These are phyloP conservation scores for Amphipoea lucens DNA, from an alignment of 2,888 invertebrate species.

Conservation along the genomic window DNA sequence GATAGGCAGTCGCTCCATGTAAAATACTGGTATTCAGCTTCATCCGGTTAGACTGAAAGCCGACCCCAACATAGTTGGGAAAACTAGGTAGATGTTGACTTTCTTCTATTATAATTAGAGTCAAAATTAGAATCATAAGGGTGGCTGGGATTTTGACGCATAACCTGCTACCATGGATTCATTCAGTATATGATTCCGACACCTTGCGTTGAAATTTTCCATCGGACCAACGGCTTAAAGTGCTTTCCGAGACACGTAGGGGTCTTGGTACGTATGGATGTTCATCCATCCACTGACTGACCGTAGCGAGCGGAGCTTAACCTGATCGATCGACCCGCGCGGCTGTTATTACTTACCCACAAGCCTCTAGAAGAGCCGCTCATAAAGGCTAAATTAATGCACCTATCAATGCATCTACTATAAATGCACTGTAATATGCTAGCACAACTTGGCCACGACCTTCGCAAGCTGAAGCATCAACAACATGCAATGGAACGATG, in stretches of 20 bases:
- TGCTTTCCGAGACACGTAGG: not conserved
- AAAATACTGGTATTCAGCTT: no score
- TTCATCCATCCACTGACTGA: no score
- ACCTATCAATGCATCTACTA: not conserved
- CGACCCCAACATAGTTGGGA: no score
- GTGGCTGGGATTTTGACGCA: not conserved
- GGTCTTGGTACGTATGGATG: no score
- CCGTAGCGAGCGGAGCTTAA: no score
- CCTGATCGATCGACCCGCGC: no score
- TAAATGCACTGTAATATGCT: constrained; percentile 13
- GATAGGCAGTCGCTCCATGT: no score
- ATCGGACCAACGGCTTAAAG: not conserved
- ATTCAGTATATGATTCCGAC: not conserved
- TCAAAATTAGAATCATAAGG: no score
- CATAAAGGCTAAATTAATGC: not conserved
- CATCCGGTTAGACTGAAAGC: no score
- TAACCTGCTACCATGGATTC: not conserved
- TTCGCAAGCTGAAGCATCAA: constrained; percentile 31
- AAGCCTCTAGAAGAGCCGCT: not conserved
- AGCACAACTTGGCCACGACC: constrained; percentile 26
- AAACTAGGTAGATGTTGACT: no score
- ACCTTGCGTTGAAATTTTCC: not conserved
- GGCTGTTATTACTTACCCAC: no score
- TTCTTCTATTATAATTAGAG: no score
- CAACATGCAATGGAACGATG: constrained; percentile 44